Base-by-base conservation (phyloP, 2,888 invertebrate species). In the Cabera pusaria region DNA sequence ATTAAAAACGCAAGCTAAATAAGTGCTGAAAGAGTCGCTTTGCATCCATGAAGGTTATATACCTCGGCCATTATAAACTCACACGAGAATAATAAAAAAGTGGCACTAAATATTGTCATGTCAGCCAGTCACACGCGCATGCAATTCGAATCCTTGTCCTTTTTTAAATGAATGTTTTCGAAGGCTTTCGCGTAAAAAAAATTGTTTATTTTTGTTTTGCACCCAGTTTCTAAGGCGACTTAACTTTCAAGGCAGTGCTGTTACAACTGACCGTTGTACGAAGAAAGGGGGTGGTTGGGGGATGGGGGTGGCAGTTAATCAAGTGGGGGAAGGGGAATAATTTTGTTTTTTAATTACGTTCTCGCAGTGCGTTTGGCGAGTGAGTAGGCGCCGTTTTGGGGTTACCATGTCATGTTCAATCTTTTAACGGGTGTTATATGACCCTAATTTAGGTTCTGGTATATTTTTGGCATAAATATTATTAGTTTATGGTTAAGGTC, bases 161-260 rank as follows among this genome's bases (percentile, higher is more conserved):
- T 23, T 7, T 26, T 7, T 5, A 6, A 8, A 6, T 16, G 20
- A 18, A 19, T 12, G 19, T 20, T 32, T 19, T 18, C 19, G 16
- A 42, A 60, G n/a, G 54, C 44, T 56, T 18, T 44, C 21, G 26
- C 34, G 35, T 31, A 32, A 29, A 9, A 18, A 17, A 17, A 8
- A 52, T 72, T 82, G 84, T 86, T 87, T 86, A 81, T 86, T 85
- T 85, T 85, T 85, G 85, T 87, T 86, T 84, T 74, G 82, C 61
- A 58, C 65, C 59, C 43, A 73, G 87, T 86, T 85, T 79, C 87
- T 86, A 85, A 78, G 87, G 81, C 79, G 74, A 80, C 80, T 72
- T 74, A 58, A 65, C 75, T 74, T 68, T 68, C 59, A 74, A 81
- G 85, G 78, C 74, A 69, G 78, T 68, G 69, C 64, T 70, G 56